Percentiles rank a stretch among this genome's conserved stretches.
These are phyloP conservation scores for Orthosia cruda DNA, from an alignment of 2,888 invertebrate genomes.

Conservation along the genomic window DNA sequence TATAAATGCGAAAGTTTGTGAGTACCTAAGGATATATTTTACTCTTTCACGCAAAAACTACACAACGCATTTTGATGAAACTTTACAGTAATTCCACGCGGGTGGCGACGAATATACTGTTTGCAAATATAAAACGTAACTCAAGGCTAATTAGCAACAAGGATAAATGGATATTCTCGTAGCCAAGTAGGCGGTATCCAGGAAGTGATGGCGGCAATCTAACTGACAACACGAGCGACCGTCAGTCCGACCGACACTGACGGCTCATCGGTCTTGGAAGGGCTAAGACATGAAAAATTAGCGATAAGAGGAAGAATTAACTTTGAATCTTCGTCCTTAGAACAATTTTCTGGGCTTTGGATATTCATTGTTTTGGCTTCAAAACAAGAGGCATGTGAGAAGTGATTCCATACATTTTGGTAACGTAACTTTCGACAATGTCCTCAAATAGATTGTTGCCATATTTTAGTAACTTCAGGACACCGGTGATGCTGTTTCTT, in stretches of 20 bases:
- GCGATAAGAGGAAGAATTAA: not conserved
- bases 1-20: too few species aligned
- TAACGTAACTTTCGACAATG: conserved; percentile 5
- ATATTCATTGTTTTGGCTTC: not conserved
- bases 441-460: conserved; percentile 30
- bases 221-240: conserved; percentile 36
- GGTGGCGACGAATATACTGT: too few species aligned
- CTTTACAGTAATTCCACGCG: too few species aligned
- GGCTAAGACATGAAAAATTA: not conserved
- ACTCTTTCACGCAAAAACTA: too few species aligned
- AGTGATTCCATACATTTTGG: conserved; percentile 14
- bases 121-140: too few species aligned
- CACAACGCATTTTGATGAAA: too few species aligned
- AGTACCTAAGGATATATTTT: too few species aligned
- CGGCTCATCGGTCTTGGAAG: conserved; percentile 26
- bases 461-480: conserved; percentile 29
- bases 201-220: conserved; percentile 26
- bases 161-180: not conserved
- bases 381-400: conserved; percentile 5
- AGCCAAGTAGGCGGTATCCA: conserved; percentile 9
- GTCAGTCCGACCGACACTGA: conserved; percentile 28
- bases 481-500: not conserved
- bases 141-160: conserved; percentile 12
- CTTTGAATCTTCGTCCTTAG: too few species aligned
- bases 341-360: too few species aligned